Evolutionary conservation across 2,797 vertebrate species (phyloP).

Genomic region (Intellagama lesueurii): DNA sequence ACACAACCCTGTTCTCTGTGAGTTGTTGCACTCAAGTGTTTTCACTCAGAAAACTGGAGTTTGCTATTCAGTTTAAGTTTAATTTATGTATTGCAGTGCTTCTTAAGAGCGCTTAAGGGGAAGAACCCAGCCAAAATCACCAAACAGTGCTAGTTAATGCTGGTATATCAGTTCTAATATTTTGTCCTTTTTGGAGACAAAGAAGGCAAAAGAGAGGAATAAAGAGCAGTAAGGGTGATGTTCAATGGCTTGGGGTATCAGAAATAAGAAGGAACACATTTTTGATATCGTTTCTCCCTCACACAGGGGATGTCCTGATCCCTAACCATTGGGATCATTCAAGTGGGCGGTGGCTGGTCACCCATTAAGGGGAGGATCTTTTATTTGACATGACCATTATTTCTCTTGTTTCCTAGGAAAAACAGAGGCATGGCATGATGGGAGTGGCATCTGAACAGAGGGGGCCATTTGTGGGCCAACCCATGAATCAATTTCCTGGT

Average conservation of each 20-base stretch:
- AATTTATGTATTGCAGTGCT: neutral
- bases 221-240: too few species aligned
- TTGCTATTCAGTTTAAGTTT: neutral
- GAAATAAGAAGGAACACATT: neutral
- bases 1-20: neutral
- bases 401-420: slow-evolving; percentile 79
- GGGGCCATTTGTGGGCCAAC: slow-evolving; percentile 75
- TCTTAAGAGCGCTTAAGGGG: neutral
- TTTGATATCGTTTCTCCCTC: neutral
- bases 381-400: slow-evolving; percentile 18
- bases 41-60: neutral
- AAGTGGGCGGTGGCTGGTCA: neutral
- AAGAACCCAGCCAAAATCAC: neutral
- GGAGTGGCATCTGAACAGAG: slow-evolving; percentile 80
- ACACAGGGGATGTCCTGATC: neutral
- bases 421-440: slow-evolving; percentile 82
- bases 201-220: neutral
- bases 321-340: neutral
- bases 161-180: neutral
- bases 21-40: neutral
- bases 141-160: neutral
- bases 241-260: neutral
- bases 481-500: slow-evolving; percentile 87
- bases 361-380: neutral
- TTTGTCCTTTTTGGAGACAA: neutral